A percentile compares a stretch with the other conserved stretches of the same genome.
These are phyloP conservation scores for Sycophaga agraensis DNA, from an alignment of 1,140 invertebrate genomes.

Conservation along the genomic window DNA sequence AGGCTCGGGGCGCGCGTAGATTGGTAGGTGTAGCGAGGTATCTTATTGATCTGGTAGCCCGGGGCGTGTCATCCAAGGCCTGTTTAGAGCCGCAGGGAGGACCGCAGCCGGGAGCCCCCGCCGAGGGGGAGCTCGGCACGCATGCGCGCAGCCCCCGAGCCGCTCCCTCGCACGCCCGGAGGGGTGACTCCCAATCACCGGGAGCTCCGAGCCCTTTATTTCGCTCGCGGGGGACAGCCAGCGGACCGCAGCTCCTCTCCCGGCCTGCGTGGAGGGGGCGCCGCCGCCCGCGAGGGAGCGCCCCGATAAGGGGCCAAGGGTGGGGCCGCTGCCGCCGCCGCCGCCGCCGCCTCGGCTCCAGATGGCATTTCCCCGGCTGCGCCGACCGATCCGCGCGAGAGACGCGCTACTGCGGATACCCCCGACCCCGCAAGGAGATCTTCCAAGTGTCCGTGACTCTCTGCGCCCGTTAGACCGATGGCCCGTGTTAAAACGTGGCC, in stretches of 20 bases:
- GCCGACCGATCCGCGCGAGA: no score
- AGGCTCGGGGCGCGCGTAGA: constrained; percentile 27
- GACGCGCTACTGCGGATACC: no score
- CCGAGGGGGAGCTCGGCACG: constrained; percentile 24
- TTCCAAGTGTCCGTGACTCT: no score
- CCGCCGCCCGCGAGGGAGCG: neutral
- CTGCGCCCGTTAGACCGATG: no score
- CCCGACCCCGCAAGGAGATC: no score
- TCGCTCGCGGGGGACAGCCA: constrained; percentile 43
- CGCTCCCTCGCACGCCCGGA: constrained; percentile 40
- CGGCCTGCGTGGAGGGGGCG: constrained; percentile 24
- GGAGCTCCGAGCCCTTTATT: constrained; percentile 53
- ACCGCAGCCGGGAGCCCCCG: constrained; percentile 32
- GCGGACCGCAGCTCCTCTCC: constrained; percentile 33
- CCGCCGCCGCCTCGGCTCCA: no score
- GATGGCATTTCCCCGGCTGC: no score
- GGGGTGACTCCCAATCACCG: constrained; percentile 58
- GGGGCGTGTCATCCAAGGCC: constrained; percentile 59
- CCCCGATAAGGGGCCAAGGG: no score
- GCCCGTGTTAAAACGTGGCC: no score
- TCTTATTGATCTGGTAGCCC: constrained; percentile 61
- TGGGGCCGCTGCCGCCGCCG: no score
- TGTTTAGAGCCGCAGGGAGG: constrained; percentile 57
- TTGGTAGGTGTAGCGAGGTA: constrained; percentile 53
- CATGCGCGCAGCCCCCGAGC: constrained; percentile 39